phyloP scores from a whole-genome alignment of 2,113 vertebrate genomes.

The Callorhinus ursinus region DNA sequence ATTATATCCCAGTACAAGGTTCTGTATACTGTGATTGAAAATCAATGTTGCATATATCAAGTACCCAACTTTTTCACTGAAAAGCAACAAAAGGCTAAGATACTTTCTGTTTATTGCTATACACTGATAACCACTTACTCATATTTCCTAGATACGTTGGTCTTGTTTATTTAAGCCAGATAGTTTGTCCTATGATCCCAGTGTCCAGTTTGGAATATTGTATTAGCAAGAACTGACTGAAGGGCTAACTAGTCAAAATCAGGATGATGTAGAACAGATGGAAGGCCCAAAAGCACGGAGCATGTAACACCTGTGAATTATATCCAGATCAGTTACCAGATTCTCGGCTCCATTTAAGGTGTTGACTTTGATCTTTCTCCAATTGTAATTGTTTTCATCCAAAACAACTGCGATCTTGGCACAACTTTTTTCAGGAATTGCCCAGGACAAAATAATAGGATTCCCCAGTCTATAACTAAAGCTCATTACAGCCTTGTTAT shows the following conservation, averaged over 20 bases:
- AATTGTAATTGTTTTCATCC: conserved; percentile 62
- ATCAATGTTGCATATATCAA: background rate
- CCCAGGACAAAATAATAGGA: conserved; percentile 37
- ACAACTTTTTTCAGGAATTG: conserved; percentile 5
- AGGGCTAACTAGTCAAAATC: conserved; percentile 62
- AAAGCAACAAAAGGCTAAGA: background rate
- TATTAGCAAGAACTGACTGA: conserved; percentile 53
- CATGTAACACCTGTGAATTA: conserved; percentile 69
- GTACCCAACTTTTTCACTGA: background rate
- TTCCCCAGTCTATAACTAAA: background rate
- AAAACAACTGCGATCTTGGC: conserved; percentile 67
- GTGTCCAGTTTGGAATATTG: conserved; percentile 53
- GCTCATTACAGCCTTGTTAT: background rate
- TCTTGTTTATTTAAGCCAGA: conserved; percentile 52
- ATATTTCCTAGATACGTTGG: background rate
- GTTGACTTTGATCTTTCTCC: conserved; percentile 74
- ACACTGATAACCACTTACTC: background rate
- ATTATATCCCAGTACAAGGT: background rate
- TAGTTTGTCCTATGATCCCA: conserved; percentile 40
- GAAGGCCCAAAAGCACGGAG: conserved; percentile 18
- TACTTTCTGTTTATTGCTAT: background rate
- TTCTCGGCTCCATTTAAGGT: conserved; percentile 64
- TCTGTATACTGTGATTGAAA: background rate
- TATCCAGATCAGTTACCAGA: conserved; percentile 57
- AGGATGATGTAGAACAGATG: conserved; percentile 65